Percentiles rank a stretch among this genome's conserved stretches.
Evolutionary conservation across 2,888 invertebrate genomes (phyloP).

Genomic region (Phasia obesa): DNA sequence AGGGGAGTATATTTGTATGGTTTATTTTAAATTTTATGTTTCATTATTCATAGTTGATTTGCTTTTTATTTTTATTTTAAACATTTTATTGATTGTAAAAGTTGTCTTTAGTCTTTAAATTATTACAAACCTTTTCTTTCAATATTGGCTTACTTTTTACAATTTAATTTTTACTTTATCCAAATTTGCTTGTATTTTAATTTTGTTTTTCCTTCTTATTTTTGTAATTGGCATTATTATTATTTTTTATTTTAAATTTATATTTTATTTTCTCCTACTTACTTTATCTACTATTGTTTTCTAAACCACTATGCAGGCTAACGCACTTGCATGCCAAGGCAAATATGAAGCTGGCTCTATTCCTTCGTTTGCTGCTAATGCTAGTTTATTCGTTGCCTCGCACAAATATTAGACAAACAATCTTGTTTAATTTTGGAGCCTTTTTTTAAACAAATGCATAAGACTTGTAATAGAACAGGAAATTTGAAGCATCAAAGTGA

Average conservation of each 20-base stretch:
- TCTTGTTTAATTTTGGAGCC: constrained; percentile 5
- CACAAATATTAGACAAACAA: constrained; percentile 88
- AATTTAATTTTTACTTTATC: background rate
- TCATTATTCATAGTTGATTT: too few relatives aligned
- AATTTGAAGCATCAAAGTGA: constrained; percentile 13
- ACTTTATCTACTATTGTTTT: constrained; percentile 58
- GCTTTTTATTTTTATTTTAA: too few relatives aligned
- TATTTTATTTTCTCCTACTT: constrained; percentile 55
- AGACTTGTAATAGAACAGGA: constrained; percentile 11
- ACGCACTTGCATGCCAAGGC: constrained; percentile 90
- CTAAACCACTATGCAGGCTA: constrained; percentile 86
- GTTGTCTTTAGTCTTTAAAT: background rate
- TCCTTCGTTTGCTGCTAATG: constrained; percentile 87
- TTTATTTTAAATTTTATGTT: too few relatives aligned
- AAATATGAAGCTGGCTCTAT: constrained; percentile 91
- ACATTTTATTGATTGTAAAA: background rate
- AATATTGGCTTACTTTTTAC: too few relatives aligned
- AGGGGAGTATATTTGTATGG: too few relatives aligned
- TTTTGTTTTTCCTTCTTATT: background rate
- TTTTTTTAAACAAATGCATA: constrained; percentile 11
- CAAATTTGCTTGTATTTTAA: background rate
- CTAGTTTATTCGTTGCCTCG: constrained; percentile 91
- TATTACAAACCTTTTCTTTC: too few relatives aligned
- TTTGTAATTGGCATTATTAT: constrained; percentile 29
- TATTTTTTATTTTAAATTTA: constrained; percentile 13